These are phyloP conservation scores for Benthosema pterotum DNA, from an alignment of 2,797 vertebrate genomes.

Conservation along the genomic window DNA sequence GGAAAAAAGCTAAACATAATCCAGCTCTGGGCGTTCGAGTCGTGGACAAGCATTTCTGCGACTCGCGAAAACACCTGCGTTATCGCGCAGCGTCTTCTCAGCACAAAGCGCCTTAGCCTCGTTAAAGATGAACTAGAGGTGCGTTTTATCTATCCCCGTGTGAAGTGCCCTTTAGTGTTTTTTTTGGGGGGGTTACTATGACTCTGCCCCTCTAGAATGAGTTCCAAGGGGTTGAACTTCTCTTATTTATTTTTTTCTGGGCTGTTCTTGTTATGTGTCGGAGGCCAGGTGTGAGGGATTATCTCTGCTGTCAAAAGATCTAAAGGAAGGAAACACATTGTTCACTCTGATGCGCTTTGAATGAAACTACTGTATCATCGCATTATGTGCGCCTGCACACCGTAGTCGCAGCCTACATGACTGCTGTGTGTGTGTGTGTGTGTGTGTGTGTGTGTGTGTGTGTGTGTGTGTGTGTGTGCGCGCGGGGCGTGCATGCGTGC, in stretches of 20 bases:
- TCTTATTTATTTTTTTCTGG: constrained; percentile 40
- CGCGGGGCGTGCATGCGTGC: constrained; percentile 13
- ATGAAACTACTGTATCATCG: constrained; percentile 57
- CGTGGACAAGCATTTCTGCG: too few species aligned
- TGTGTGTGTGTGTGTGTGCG: constrained; percentile 15
- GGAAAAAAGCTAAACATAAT: too few species aligned
- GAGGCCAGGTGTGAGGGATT: constrained; percentile 53
- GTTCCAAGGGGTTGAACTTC: constrained; percentile 41
- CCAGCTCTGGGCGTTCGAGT: too few species aligned
- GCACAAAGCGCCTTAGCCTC: too few species aligned
- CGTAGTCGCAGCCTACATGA: constrained; percentile 41
- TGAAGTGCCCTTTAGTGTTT: too few species aligned
- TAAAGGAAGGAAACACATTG: constrained; percentile 36
- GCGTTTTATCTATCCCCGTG: too few species aligned
- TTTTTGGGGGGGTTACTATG: constrained; percentile 49
- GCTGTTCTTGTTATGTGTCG: constrained; percentile 35
- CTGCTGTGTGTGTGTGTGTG: neutral
- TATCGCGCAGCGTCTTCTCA: too few species aligned
- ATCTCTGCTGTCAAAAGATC: constrained; percentile 53
- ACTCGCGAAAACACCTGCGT: too few species aligned
- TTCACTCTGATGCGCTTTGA: constrained; percentile 38
- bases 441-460: constrained; percentile 13
- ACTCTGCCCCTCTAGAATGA: constrained; percentile 43
- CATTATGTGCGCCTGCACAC: constrained; percentile 36
- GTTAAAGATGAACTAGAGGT: too few species aligned